Evolutionary conservation across 1,140 invertebrate genomes (phyloP).

Genomic region (Magallana angulata): DNA sequence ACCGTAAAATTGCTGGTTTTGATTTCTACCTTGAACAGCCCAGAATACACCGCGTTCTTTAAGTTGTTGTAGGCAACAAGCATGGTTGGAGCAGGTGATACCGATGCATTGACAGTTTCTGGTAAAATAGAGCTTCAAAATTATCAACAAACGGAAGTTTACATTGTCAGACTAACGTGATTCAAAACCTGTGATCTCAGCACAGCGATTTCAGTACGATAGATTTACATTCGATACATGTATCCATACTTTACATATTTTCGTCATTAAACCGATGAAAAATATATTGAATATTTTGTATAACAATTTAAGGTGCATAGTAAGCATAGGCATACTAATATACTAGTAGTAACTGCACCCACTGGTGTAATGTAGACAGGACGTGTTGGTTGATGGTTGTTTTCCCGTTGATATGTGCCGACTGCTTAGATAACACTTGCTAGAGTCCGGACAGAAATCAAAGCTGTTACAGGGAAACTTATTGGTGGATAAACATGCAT

Average conservation of each 20-base stretch:
- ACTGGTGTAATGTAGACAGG: constrained; percentile 66
- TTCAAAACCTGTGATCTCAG: too few relatives aligned
- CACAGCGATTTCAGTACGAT: too few relatives aligned
- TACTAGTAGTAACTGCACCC: constrained; percentile 19
- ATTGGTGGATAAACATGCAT: neutral
- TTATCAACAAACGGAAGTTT: too few relatives aligned
- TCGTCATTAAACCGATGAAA: too few relatives aligned
- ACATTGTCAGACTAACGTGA: too few relatives aligned
- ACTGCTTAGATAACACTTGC: constrained; percentile 58
- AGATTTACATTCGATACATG: too few relatives aligned
- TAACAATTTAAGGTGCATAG: too few relatives aligned
- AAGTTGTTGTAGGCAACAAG: constrained; percentile 52
- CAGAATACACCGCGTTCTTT: constrained; percentile 61
- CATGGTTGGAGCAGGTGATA: constrained; percentile 33
- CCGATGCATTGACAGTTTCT: constrained; percentile 59
- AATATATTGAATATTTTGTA: too few relatives aligned
- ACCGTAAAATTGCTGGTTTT: constrained; percentile 31
- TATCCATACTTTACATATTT: too few relatives aligned
- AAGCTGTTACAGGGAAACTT: constrained; percentile 63
- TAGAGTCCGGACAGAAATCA: constrained; percentile 54
- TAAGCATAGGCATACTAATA: too few relatives aligned
- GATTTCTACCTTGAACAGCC: constrained; percentile 50
- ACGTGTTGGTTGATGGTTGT: neutral
- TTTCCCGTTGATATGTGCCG: constrained; percentile 39
- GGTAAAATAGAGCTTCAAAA: too few relatives aligned